phyloP scores from a whole-genome alignment of 2,888 invertebrate genomes.

The Leptinotarsa haldemani region DNA sequence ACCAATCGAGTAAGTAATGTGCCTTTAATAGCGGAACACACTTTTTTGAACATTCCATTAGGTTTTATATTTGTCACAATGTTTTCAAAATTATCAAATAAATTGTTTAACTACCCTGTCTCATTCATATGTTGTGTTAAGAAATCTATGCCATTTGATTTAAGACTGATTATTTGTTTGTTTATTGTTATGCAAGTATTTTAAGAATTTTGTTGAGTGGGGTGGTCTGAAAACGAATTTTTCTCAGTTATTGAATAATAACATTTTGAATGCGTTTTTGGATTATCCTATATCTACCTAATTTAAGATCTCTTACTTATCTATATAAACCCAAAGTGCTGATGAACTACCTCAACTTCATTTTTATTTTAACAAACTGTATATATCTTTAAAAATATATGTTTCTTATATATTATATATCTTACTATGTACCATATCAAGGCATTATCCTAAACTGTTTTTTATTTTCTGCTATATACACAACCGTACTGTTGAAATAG shows the following conservation, averaged over 20 bases:
- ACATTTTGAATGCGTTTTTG: conserved; percentile 27
- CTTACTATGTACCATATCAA: conserved; percentile 55
- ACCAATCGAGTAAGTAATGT: conserved; percentile 50
- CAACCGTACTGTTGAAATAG: conserved; percentile 56
- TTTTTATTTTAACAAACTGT: conserved; percentile 35
- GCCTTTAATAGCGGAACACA: conserved; percentile 54
- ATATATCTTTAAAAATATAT: conserved; percentile 39
- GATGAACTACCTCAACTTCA: conserved; percentile 58
- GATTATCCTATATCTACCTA: conserved; percentile 44
- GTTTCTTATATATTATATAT: conserved; percentile 53
- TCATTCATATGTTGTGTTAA: conserved; percentile 51
- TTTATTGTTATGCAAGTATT: conserved; percentile 57
- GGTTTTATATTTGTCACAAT: conserved; percentile 46
- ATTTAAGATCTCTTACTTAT: conserved; percentile 44
- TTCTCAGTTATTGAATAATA: conserved; percentile 20
- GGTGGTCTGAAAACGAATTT: conserved; percentile 15
- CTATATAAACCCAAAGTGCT: conserved; percentile 51
- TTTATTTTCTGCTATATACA: conserved; percentile 52
- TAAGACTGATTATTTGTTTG: conserved; percentile 65
- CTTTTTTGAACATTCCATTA: conserved; percentile 52
- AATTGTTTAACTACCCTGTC: conserved; percentile 33
- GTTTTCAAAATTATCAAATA: conserved; percentile 37
- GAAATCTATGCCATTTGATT: conserved; percentile 63
- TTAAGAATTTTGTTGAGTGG: conserved; percentile 54
- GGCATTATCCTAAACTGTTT: conserved; percentile 39